These are phyloP conservation scores for Heterochromis multidens DNA, from an alignment of 2,113 vertebrate genomes.

Conservation along the genomic window DNA sequence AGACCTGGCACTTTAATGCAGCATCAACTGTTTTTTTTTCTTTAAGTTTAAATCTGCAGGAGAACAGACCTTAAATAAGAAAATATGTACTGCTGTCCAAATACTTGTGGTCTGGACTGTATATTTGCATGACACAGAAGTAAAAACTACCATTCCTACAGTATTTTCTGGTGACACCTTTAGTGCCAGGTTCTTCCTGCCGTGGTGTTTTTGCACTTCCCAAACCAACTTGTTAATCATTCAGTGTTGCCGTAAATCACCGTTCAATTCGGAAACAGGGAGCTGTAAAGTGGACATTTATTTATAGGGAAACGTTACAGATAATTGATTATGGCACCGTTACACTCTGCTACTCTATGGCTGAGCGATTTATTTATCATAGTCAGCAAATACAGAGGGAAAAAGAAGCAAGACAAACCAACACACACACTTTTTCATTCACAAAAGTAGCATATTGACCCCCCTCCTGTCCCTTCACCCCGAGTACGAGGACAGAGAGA, in stretches of 20 bases:
- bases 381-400: constrained; percentile 2
- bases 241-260: constrained; percentile 10
- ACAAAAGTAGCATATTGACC: constrained; percentile 12
- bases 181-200: constrained; percentile 1
- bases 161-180: neutral
- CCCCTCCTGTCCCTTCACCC: neutral
- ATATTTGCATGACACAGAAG: neutral
- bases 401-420: neutral
- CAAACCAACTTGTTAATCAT: constrained; percentile 2
- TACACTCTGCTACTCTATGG: neutral
- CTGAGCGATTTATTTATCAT: constrained; percentile 2
- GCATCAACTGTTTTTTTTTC: neutral
- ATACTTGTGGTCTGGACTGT: neutral
- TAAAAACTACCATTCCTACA: neutral
- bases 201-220: neutral
- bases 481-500: neutral
- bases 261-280: neutral
- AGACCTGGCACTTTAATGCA: neutral
- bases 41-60: neutral
- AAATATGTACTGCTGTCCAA: neutral
- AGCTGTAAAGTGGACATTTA: neutral
- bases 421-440: constrained; percentile 36
- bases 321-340: neutral
- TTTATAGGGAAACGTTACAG: constrained; percentile 11
- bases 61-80: neutral